These are phyloP conservation scores for Halcyon malimbica DNA, from an alignment of 2,113 vertebrate genomes.

Conservation along the genomic window DNA sequence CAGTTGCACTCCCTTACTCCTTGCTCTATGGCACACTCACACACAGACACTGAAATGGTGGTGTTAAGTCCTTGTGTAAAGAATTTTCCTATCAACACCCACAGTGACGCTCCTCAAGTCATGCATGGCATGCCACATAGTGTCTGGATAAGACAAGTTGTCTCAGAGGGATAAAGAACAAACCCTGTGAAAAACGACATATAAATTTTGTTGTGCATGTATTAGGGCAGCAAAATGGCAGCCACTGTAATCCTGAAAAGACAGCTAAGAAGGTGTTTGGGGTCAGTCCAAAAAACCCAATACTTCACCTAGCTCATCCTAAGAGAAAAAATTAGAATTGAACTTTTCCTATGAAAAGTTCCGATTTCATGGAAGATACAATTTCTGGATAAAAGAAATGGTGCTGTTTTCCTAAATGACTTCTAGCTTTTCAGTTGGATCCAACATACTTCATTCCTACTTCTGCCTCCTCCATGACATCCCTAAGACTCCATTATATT, in stretches of 20 bases:
- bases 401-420: not conserved
- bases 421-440: not conserved
- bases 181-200: not conserved
- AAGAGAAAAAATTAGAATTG: not conserved
- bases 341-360: not conserved
- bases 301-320: not conserved
- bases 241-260: not conserved
- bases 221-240: not conserved
- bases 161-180: not conserved
- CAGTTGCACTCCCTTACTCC: not conserved
- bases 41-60: not conserved
- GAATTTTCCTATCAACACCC: not conserved
- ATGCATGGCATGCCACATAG: not conserved
- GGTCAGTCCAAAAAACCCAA: not conserved
- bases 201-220: not conserved
- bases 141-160: not conserved
- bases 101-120: not conserved
- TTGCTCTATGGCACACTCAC: not conserved
- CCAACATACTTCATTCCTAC: not conserved
- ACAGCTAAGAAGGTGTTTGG: not conserved
- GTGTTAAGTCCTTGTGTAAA: not conserved
- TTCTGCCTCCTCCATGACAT: not conserved
- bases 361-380: not conserved
- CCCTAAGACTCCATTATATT: not conserved
- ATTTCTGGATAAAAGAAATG: not conserved